Conservation (phyloP, 2,888 invertebrate genomes). For the Uropetala carovei region DNA sequence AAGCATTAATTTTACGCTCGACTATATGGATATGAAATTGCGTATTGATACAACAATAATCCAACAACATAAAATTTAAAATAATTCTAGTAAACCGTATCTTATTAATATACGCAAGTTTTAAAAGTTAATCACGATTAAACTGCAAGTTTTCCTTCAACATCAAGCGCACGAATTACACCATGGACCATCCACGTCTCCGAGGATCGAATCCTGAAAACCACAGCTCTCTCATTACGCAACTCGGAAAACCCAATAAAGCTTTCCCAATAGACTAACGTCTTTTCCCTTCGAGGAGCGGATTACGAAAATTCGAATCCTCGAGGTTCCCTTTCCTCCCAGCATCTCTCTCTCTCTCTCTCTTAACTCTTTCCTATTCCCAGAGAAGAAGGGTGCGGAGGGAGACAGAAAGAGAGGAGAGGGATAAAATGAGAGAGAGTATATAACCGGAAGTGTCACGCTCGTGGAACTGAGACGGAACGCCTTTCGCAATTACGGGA, state of each 20-base stretch:
- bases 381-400: background rate
- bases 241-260: background rate
- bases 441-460: constrained; percentile 16
- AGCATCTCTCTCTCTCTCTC: background rate
- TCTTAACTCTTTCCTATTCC: background rate
- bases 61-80: too few relatives aligned
- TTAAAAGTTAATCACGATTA: too few relatives aligned
- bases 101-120: too few relatives aligned
- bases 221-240: background rate
- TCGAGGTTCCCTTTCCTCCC: background rate
- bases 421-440: background rate
- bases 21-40: too few relatives aligned
- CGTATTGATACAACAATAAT: too few relatives aligned
- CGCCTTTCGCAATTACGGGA: constrained; percentile 52
- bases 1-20: too few relatives aligned
- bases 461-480: background rate
- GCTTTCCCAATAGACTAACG: background rate
- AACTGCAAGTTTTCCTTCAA: too few relatives aligned
- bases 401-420: background rate
- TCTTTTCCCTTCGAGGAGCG: background rate
- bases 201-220: background rate
- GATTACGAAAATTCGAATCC: constrained; percentile 9
- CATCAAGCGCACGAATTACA: too few relatives aligned
- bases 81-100: too few relatives aligned
- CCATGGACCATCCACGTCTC: too few relatives aligned